phyloP scores from a whole-genome alignment of 2,797 vertebrate species.

The Trachurus trachurus region DNA sequence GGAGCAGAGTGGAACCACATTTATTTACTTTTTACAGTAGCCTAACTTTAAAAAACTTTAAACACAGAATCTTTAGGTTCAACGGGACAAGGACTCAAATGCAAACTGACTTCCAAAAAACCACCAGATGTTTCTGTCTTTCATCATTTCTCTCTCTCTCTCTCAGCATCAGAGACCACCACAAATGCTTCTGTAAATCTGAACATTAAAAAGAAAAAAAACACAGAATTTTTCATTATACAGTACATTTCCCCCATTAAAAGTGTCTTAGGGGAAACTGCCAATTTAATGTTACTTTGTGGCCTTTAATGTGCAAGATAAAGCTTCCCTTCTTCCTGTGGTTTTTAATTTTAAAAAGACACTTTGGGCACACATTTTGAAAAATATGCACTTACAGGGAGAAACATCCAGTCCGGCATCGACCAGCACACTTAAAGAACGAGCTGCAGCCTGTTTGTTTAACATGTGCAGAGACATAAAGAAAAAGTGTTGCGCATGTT shows the following conservation, averaged over 20 bases:
- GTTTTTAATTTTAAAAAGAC: not conserved
- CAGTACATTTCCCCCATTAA: not conserved
- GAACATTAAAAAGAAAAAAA: not conserved
- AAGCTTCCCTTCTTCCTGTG: not conserved
- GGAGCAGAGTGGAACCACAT: too few species aligned
- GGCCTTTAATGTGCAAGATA: not conserved
- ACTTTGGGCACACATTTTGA: not conserved
- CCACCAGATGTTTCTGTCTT: not conserved
- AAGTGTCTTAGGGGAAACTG: not conserved
- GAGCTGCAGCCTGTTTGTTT: too few species aligned
- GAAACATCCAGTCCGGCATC: too few species aligned
- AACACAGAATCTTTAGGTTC: too few species aligned
- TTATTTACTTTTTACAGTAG: too few species aligned
- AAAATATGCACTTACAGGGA: not conserved
- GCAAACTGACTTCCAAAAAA: slow-evolving; percentile 7
- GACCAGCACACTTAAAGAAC: too few species aligned
- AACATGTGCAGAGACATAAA: too few species aligned
- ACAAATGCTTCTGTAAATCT: not conserved
- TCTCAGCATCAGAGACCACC: not conserved
- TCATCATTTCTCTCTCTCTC: not conserved
- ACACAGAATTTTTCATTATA: not conserved
- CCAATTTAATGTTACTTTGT: not conserved
- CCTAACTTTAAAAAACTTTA: too few species aligned
- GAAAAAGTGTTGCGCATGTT: too few species aligned
- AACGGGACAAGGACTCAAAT: not conserved